Conservation (phyloP, 2,888 invertebrate species). For the Calliphora vomitoria region DNA sequence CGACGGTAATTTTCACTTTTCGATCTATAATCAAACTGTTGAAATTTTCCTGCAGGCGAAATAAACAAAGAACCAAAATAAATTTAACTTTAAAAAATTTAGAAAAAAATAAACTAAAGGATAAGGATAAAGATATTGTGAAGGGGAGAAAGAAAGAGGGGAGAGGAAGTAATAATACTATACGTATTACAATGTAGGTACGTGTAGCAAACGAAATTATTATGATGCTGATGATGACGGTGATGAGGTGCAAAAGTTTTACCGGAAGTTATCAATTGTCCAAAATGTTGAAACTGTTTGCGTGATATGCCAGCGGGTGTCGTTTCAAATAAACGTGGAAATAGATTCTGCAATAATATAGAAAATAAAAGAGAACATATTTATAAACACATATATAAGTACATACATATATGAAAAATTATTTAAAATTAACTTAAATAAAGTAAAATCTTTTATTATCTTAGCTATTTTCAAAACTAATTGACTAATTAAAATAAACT, state of each 20-base stretch:
- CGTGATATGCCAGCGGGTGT: conserved; percentile 82
- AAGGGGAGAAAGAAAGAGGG: not conserved
- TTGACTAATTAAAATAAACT: too few species aligned
- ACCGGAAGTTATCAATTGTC: conserved; percentile 82
- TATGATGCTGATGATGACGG: conserved; percentile 13
- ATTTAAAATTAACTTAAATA: too few species aligned
- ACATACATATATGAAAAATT: not conserved
- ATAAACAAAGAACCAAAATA: conserved; percentile 37
- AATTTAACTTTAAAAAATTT: not conserved
- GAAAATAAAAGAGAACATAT: not conserved
- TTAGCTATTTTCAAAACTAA: too few species aligned
- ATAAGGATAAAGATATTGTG: not conserved
- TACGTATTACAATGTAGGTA: conserved; percentile 17
- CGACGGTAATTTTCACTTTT: conserved; percentile 78
- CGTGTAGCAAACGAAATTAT: conserved; percentile 44
- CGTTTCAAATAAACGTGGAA: conserved; percentile 81
- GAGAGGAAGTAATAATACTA: conserved; percentile 16
- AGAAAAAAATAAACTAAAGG: not conserved
- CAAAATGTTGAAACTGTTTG: conserved; percentile 82
- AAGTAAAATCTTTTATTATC: too few species aligned
- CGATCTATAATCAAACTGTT: conserved; percentile 81
- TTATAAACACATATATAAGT: not conserved
- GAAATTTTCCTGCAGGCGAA: conserved; percentile 79
- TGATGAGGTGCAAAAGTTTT: conserved; percentile 71
- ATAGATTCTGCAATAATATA: conserved; percentile 76